These are phyloP conservation scores for Platanista minor DNA, from an alignment of 2,113 vertebrate species.

Conservation along the genomic window DNA sequence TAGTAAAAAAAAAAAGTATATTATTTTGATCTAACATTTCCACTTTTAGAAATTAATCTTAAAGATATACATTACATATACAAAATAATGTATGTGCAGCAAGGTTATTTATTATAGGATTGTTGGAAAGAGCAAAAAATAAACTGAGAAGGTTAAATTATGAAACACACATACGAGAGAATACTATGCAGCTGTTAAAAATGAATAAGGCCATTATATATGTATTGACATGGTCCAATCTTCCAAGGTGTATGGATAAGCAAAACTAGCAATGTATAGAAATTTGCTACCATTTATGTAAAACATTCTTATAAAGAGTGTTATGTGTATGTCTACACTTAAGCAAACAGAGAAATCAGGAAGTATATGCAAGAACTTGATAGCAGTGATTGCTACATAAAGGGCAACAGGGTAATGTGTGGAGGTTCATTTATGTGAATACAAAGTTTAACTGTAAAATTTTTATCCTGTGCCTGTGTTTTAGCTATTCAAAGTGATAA, in stretches of 20 bases:
- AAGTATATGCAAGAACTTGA: neutral
- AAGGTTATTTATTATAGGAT: constrained; percentile 26
- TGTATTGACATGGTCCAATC: neutral
- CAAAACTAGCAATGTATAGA: neutral
- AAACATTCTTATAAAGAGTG: neutral
- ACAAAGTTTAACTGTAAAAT: neutral
- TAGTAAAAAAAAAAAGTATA: neutral
- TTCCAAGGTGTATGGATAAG: neutral
- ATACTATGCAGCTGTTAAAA: neutral
- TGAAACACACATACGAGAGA: neutral
- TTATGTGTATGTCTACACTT: neutral
- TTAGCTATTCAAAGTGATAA: neutral
- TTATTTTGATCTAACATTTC: neutral
- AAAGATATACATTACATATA: neutral
- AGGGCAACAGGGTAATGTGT: neutral
- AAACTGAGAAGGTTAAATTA: neutral
- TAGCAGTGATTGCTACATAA: neutral
- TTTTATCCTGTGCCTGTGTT: neutral
- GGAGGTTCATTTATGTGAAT: neutral
- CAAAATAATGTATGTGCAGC: constrained; percentile 2
- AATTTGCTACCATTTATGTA: neutral
- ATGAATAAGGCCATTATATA: neutral
- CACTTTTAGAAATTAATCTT: neutral
- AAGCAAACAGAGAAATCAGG: neutral
- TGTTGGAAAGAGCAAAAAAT: neutral